Base-by-base conservation (phyloP, 2,797 vertebrate species). In the Tangara arthus region DNA sequence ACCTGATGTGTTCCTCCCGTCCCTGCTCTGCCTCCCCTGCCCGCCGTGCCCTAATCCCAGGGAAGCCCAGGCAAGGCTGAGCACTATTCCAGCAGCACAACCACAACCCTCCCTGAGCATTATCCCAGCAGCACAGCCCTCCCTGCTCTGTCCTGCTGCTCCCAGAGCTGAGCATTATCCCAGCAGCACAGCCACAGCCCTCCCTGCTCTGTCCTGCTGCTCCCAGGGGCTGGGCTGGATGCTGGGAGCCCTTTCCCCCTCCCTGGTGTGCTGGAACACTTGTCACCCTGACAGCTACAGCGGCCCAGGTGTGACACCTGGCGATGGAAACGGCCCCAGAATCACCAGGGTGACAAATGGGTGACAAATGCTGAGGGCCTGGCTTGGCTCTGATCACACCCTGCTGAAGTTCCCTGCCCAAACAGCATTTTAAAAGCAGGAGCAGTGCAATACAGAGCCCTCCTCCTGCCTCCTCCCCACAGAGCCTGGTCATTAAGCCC, bases 231-330 rank as follows among this genome's bases (percentile, higher is more conserved):
- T 2, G 1, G 49, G 83, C 69, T 56, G 41, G 73, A 5, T 44
- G 75, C 57, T 65, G 34, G 15, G 22, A 72, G 69, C 76, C n/a
- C 69, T 77, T 77, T 79, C 27, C 75, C 37, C 50, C 1, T 16
- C 3, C 41, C 41, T 42, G 41, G 0, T 4, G 22, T 81, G 89
- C 20, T 52, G 90, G 90, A 32, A 49, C 92, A 89, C 89, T 76
- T 89, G 81, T 96, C 94, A 91, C 82, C 2, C 3, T 93, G 93
- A 56, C 87, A 91, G 89, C 11, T 65, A 32, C 78, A 85, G 47
- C 44, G 56, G 39, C 59, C 55, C 21, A 1, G n/a, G 6, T 84
- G 56, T 87, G 90, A 76, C 77, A 72, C 57, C 47, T 50, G 87
- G 16, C 17, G 9, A 27, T 87, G 79, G 83, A 72, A 92, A 75